Evolutionary conservation across 2,797 vertebrate genomes (phyloP).

Genomic region (Carapus acus): DNA sequence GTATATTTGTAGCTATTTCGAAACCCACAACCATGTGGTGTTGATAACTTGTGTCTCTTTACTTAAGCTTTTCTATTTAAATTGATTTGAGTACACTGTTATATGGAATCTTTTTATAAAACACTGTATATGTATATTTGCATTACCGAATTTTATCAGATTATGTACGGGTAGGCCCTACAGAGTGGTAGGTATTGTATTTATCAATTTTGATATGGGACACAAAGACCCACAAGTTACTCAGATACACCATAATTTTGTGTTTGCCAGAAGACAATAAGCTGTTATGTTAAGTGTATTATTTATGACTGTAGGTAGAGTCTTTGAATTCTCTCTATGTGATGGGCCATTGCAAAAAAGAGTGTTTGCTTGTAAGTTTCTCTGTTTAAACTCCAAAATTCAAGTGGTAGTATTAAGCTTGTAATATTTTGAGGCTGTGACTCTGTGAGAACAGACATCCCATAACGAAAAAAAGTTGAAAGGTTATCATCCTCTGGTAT

Average conservation of each 20-base stretch:
- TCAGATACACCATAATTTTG: conserved; percentile 64
- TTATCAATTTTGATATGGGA: conserved; percentile 59
- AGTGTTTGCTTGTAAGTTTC: conserved; percentile 18
- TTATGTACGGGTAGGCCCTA: conserved; percentile 61
- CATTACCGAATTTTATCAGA: conserved; percentile 53
- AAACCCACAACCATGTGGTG: conserved; percentile 30
- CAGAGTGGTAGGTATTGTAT: conserved; percentile 59
- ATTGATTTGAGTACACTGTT: conserved; percentile 62
- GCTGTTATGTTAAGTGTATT: conserved; percentile 62
- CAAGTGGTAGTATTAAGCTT: conserved; percentile 34
- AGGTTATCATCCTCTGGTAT: conserved; percentile 18
- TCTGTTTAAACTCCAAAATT: conserved; percentile 46
- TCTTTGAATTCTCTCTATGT: conserved; percentile 37
- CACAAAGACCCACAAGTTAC: conserved; percentile 45
- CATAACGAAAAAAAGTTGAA: conserved; percentile 21
- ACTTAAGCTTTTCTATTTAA: conserved; percentile 57
- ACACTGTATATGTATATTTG: conserved; percentile 67
- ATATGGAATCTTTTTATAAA: conserved; percentile 50
- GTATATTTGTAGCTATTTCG: conserved; percentile 33
- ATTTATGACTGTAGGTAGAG: conserved; percentile 59
- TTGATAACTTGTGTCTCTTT: conserved; percentile 28
- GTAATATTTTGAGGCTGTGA: conserved; percentile 20
- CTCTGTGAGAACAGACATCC: conserved; percentile 17
- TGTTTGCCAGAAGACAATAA: conserved; percentile 53
- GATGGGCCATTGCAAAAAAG: conserved; percentile 33